Evolutionary conservation across 2,888 invertebrate species (phyloP).

Genomic region (Oeneis ivallda): DNA sequence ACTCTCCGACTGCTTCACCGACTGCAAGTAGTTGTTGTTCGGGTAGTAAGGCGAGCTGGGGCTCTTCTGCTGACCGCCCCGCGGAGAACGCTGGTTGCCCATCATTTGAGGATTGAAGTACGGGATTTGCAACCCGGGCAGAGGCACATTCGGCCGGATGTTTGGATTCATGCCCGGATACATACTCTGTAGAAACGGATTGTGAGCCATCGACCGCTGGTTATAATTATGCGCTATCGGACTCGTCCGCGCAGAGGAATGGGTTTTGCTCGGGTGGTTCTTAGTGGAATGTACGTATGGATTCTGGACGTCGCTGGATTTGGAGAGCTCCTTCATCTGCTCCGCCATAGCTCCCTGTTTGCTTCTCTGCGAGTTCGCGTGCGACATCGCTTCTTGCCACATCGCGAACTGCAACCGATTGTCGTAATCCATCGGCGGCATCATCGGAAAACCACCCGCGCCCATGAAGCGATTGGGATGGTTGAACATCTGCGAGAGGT

Average conservation of each 20-base stretch:
- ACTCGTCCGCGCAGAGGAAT: conserved; percentile 75
- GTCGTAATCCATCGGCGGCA: conserved; percentile 76
- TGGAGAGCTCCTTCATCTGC: conserved; percentile 65
- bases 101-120: conserved; percentile 69
- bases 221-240: conserved; percentile 73
- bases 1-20: conserved; percentile 62
- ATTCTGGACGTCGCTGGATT: conserved; percentile 68
- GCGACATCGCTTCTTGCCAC: conserved; percentile 87
- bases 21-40: conserved; percentile 72
- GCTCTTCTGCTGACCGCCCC: conserved; percentile 80
- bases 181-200: conserved; percentile 81
- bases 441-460: conserved; percentile 66
- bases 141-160: conserved; percentile 62
- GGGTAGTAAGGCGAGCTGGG: conserved; percentile 71
- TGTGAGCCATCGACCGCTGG: conserved; percentile 89
- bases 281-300: conserved; percentile 73
- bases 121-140: conserved; percentile 68
- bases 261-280: conserved; percentile 64
- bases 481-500: conserved; percentile 77
- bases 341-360: conserved; percentile 57
- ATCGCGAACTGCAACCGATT: conserved; percentile 83
- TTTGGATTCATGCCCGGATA: conserved; percentile 67
- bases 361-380: conserved; percentile 71
- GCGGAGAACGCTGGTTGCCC: conserved; percentile 84
- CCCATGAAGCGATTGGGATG: conserved; percentile 69